Base-by-base conservation (phyloP, 1,140 invertebrate species). In the Drosophila obscura region DNA sequence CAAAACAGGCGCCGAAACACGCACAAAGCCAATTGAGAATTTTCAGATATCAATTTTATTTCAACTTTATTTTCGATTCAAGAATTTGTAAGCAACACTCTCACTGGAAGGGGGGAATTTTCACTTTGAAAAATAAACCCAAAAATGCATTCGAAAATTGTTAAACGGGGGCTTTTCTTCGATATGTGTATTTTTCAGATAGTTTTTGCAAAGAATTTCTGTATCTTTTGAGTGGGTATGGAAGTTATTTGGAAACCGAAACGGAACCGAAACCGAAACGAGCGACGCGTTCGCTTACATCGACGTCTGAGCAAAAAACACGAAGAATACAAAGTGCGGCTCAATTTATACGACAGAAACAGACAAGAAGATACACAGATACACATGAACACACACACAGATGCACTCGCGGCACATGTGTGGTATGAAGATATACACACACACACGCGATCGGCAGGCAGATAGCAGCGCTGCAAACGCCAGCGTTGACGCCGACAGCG, bases 241-340 rank as follows among this genome's bases (percentile, higher is more conserved):
- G 51, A 35, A 50, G 45, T 35, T 67, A 26, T 58, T 51, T 48
- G 64, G 52, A 26, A 69, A 50, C 66, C 45, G 52, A 69, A 69
- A 48, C 59, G 62, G 59, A 64, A 48, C 63, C 63, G 63, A 65
- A 48, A 49, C 35, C 35, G 35, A 41, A 57, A 50, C 64, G 66
- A 69, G 65, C 66, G 52, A 69, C 79, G 83, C 75, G 75, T 84
- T 83, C 82, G 82, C 74, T 82, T 87, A 88, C 82, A 87, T 68
- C 78, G 83, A 75, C 74, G 83, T 64, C 71, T 82, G 83, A 79
- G 83, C 82, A 75, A 87, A 85, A 88, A 87, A 87, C 82, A 82
- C 82, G 83, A 87, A 39, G 82, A 87, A 87, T 83, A 87, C 82
- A 82, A 87, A 87, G 82, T 87, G 83, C 82, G 82, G 82, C 83